Base-by-base conservation (phyloP, 1,140 invertebrate species). In the Bradynema listronoti region DNA sequence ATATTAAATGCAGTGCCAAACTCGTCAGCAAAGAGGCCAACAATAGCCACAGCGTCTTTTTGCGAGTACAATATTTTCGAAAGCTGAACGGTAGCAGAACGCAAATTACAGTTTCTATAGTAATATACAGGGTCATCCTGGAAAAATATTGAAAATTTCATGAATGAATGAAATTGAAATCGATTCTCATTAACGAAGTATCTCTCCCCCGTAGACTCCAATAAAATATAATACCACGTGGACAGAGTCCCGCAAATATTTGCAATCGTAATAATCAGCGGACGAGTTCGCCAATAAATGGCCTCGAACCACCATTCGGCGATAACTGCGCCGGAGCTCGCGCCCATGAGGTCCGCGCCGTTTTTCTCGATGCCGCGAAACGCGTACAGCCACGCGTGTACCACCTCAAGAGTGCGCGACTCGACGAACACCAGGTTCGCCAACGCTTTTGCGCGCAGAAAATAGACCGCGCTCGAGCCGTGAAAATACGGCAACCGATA, bases 201-300 rank as follows among this genome's bases (percentile, higher is more conserved):
- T n/a, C n/a, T n/a, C n/a, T n/a, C n/a, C n/a, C n/a, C n/a, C n/a
- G n/a, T n/a, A n/a, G n/a, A n/a, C n/a, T 61, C 14, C 5, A 46
- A 54, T 16, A 54, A 47, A 49, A 34, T 27, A 24, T 61, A 45
- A 55, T 50, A 73, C 71, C 73, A 75, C 16, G 73, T 75, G 4
- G 74, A 72, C 30, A 75, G 56, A 24, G 73, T 75, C 29, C 73
- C 73, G 43, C 66, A 61, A 19, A 75, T 74, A 58, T 75, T 75
- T 4, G 71, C 73, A 27, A 75, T 33, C 25, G 67, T 75, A 36
- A 75, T 78, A 11, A 75, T 52, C 42, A 61, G 75, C 1, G 74
- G 72, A 14, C 67, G 51, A 19, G 72, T 67, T 24, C 62, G 58
- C 73, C 73, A 75, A 63, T 75, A 75, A 2, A 70, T 9, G n/a